phyloP scores from a whole-genome alignment of 2,113 vertebrate species.

The Ciconia maguari region DNA sequence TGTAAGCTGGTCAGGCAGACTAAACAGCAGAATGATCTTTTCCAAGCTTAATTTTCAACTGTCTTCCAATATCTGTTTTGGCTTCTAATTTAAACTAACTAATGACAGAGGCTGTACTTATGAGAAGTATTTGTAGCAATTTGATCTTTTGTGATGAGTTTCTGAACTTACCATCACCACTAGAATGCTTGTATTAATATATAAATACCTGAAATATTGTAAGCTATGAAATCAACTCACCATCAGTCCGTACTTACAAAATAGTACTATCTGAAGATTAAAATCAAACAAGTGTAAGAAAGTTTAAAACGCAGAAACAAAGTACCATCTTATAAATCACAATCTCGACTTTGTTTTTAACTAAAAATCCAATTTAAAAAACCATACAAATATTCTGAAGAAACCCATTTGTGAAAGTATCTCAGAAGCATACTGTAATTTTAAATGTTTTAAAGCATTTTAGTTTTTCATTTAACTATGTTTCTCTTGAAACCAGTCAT shows the following conservation, averaged over 20 bases:
- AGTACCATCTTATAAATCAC: neutral
- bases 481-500: neutral
- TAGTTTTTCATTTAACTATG: neutral
- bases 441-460: neutral
- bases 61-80: constrained; percentile 8
- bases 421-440: neutral
- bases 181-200: neutral
- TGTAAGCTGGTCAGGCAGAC: constrained; percentile 49
- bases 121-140: neutral
- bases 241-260: neutral
- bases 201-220: neutral
- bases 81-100: neutral
- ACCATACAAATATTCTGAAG: neutral
- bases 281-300: neutral
- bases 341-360: neutral
- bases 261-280: neutral
- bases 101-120: neutral
- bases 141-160: neutral
- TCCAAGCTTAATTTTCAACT: constrained; percentile 33
- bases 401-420: neutral
- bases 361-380: neutral
- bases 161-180: neutral
- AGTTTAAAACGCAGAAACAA: neutral
- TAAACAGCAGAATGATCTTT: constrained; percentile 52
- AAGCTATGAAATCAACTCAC: neutral